These are phyloP conservation scores for Drosophila tani DNA, from an alignment of 1,140 invertebrate species.

Conservation along the genomic window DNA sequence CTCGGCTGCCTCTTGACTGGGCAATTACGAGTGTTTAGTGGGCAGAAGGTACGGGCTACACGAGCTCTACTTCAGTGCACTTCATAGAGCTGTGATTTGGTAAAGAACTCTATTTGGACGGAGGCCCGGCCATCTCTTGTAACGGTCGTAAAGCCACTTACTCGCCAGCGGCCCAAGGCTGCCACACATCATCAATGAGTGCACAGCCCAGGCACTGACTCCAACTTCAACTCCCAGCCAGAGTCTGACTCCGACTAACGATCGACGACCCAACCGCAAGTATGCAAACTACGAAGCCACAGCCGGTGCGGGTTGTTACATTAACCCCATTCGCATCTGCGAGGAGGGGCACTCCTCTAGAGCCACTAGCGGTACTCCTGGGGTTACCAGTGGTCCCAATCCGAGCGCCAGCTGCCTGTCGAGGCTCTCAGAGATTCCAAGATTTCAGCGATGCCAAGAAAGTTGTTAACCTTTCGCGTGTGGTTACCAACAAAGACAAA, in stretches of 20 bases:
- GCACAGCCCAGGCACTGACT: slow-evolving; percentile 1
- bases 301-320: slow-evolving; percentile 44
- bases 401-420: slow-evolving; percentile 6
- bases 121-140: slow-evolving; percentile 14
- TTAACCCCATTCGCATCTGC: slow-evolving; percentile 50
- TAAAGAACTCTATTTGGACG: slow-evolving; percentile 32
- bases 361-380: slow-evolving; percentile 50
- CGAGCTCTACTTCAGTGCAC: slow-evolving; percentile 15
- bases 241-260: slow-evolving; percentile 29
- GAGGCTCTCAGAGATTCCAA: slow-evolving; percentile 6
- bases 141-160: slow-evolving; percentile 54
- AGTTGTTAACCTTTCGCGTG: slow-evolving; percentile 65
- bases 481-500: slow-evolving; percentile 47
- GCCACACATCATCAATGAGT: slow-evolving; percentile 33
- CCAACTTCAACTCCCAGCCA: neutral
- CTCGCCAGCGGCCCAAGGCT: slow-evolving; percentile 46
- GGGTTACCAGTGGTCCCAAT: slow-evolving; percentile 31
- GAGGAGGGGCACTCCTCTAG: slow-evolving; percentile 32
- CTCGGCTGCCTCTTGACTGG: slow-evolving; percentile 22
- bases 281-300: slow-evolving; percentile 47
- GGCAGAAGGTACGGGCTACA: slow-evolving; percentile 35
- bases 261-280: slow-evolving; percentile 51
- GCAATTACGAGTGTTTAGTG: slow-evolving; percentile 39
- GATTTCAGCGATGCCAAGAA: slow-evolving; percentile 50
- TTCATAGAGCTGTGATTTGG: slow-evolving; percentile 17